These are phyloP conservation scores for Disparrhopalites patrizii DNA, from an alignment of 2,888 invertebrate species.

Conservation along the genomic window DNA sequence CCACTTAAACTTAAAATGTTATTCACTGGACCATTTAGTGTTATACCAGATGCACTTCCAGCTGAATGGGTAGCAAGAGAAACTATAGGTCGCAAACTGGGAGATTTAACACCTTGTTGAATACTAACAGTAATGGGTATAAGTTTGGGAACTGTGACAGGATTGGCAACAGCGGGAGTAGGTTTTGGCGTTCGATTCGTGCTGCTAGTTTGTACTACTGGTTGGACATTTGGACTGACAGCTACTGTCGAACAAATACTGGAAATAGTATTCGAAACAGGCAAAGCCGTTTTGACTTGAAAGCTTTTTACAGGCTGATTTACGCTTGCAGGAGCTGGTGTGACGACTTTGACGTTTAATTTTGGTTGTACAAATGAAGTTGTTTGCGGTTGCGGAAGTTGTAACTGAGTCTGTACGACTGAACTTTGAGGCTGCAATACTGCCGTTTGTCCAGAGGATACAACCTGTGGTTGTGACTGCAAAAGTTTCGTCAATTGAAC, in stretches of 20 bases:
- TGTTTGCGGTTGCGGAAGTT: not conserved
- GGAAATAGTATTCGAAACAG: slow-evolving; percentile 11
- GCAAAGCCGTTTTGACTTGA: not conserved
- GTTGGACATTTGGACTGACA: slow-evolving; percentile 15
- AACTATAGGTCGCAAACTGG: not conserved
- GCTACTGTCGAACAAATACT: slow-evolving; percentile 8
- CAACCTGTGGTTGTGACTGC: slow-evolving; percentile 2
- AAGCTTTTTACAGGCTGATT: not conserved
- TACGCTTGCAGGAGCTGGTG: not conserved
- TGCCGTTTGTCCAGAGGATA: not conserved
- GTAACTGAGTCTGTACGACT: not conserved
- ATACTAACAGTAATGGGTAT: slow-evolving; percentile 18
- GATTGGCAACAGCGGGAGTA: slow-evolving; percentile 4
- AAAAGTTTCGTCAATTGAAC: slow-evolving; percentile 16
- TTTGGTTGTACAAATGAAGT: slow-evolving; percentile 12
- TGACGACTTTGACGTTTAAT: slow-evolving; percentile 23
- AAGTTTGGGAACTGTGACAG: slow-evolving; percentile 11
- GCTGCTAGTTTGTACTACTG: slow-evolving; percentile 21
- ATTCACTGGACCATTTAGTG: slow-evolving; percentile 12
- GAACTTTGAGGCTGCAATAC: not conserved
- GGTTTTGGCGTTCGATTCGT: slow-evolving; percentile 6
- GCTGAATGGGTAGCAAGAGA: not conserved
- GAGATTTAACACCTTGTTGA: not conserved
- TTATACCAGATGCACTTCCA: not conserved
- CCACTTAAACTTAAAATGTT: slow-evolving; percentile 12